A percentile compares a stretch with the other conserved stretches of the same genome.
phyloP scores from a whole-genome alignment of 1,140 invertebrate genomes.

The Paraescarpia echinospica region DNA sequence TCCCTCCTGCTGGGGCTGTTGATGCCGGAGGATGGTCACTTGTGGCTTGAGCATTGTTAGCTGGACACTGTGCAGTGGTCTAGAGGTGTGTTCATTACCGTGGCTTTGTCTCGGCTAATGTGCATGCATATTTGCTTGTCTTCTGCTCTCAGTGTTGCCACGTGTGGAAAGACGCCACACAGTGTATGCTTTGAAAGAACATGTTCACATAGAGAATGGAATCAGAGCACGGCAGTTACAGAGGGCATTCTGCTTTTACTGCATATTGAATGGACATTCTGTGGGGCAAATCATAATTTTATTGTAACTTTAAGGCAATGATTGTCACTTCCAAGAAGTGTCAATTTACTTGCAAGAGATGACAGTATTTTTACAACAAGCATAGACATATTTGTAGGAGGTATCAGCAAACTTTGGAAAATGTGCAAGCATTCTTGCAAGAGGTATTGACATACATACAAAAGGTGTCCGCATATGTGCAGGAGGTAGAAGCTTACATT shows the following conservation, averaged over 20 bases:
- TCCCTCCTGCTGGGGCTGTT: not conserved
- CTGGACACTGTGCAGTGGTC: not conserved
- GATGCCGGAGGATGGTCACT: not conserved
- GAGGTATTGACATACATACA: too few species aligned
- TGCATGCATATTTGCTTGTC: too few species aligned
- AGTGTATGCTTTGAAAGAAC: not conserved
- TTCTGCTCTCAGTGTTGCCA: not conserved
- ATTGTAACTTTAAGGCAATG: not conserved
- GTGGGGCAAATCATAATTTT: not conserved
- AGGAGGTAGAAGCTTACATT: too few species aligned
- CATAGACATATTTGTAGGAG: too few species aligned
- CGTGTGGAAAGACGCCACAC: not conserved
- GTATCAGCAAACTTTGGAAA: too few species aligned
- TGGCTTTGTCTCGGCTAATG: too few species aligned
- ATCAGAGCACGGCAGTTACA: not conserved
- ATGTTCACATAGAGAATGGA: not conserved
- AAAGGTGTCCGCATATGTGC: too few species aligned
- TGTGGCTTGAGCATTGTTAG: not conserved
- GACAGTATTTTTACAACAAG: too few species aligned
- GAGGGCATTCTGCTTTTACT: not conserved
- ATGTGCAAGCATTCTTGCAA: too few species aligned
- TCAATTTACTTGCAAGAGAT: too few species aligned
- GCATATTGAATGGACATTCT: not conserved
- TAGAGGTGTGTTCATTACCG: not conserved
- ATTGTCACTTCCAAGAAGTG: not conserved